Evolutionary conservation across 2,888 invertebrate species (phyloP).

Genomic region (Euspilapteryx auroguttella): DNA sequence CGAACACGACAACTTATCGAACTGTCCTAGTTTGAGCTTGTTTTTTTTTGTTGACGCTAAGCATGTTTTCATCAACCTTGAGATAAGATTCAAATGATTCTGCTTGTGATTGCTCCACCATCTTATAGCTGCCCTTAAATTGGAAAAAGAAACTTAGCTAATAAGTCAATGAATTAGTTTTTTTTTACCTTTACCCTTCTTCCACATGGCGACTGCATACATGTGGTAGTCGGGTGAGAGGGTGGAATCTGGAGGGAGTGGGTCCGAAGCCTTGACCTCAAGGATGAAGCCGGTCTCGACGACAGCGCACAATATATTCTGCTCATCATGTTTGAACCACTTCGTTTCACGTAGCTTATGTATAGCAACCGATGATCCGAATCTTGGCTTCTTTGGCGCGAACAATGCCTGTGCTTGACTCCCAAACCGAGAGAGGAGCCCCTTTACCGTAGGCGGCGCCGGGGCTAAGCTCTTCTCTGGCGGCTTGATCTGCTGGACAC

Average conservation of each 20-base stretch:
- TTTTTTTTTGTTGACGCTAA: too few relatives aligned
- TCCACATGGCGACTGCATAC: conserved; percentile 73
- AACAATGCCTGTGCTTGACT: conserved; percentile 57
- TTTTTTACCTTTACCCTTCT: conserved; percentile 68
- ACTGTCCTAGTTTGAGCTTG: too few relatives aligned
- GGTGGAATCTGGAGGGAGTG: conserved; percentile 40
- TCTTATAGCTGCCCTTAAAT: too few relatives aligned
- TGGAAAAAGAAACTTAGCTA: too few relatives aligned
- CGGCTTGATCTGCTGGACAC: conserved; percentile 58
- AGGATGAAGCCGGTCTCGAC: conserved; percentile 73
- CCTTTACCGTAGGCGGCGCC: conserved; percentile 44
- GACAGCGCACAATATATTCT: conserved; percentile 71
- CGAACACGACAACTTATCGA: too few relatives aligned
- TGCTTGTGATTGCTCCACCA: too few relatives aligned
- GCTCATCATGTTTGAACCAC: conserved; percentile 74
- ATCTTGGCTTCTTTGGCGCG: conserved; percentile 53
- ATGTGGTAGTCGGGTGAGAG: conserved; percentile 57
- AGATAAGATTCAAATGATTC: too few relatives aligned
- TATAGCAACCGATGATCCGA: conserved; percentile 69
- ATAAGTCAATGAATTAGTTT: too few relatives aligned
- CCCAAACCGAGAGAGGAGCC: conserved; percentile 56
- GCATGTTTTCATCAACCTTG: too few relatives aligned
- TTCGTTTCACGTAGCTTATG: conserved; percentile 73
- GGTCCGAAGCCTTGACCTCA: conserved; percentile 60
- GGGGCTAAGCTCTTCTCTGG: conserved; percentile 54